phyloP scores from a whole-genome alignment of 2,888 invertebrate genomes.

The Pilophorus perplexus region DNA sequence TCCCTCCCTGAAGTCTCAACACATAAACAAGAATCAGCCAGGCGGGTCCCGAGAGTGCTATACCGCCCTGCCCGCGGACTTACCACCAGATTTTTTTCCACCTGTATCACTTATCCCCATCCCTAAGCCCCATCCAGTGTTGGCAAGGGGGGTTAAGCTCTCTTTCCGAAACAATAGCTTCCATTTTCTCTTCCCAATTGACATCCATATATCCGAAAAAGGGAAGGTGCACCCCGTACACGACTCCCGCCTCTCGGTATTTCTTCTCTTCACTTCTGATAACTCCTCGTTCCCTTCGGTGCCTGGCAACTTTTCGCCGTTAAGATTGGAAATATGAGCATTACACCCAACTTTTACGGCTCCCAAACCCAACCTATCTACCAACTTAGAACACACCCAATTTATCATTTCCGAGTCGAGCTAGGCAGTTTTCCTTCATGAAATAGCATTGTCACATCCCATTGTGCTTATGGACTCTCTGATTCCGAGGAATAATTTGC shows the following conservation, averaged over 20 bases:
- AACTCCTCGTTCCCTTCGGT: background rate
- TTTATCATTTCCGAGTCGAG: too few relatives aligned
- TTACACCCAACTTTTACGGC: too few relatives aligned
- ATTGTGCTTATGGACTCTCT: too few relatives aligned
- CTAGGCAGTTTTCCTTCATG: too few relatives aligned
- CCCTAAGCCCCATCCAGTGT: background rate
- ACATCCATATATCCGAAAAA: constrained; percentile 21
- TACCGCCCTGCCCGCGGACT: background rate
- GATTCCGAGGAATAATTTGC: too few relatives aligned
- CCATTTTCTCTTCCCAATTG: constrained; percentile 22
- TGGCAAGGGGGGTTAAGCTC: too few relatives aligned
- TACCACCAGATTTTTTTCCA: constrained; percentile 5
- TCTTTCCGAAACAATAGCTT: constrained; percentile 29
- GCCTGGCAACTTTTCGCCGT: constrained; percentile 8
- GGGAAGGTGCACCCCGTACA: too few relatives aligned
- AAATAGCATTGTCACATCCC: too few relatives aligned
- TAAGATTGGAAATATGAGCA: background rate
- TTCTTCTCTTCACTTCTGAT: constrained; percentile 3
- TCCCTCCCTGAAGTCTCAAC: constrained; percentile 5
- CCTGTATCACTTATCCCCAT: constrained; percentile 27
- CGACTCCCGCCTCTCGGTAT: background rate
- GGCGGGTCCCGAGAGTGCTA: constrained; percentile 14
- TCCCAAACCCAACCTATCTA: too few relatives aligned
- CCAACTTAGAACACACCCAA: too few relatives aligned
- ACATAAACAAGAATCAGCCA: constrained; percentile 27